Percentiles rank a stretch among this genome's conserved stretches.
Evolutionary conservation across 1,140 invertebrate genomes (phyloP).

Genomic region (Saccostrea echinata): DNA sequence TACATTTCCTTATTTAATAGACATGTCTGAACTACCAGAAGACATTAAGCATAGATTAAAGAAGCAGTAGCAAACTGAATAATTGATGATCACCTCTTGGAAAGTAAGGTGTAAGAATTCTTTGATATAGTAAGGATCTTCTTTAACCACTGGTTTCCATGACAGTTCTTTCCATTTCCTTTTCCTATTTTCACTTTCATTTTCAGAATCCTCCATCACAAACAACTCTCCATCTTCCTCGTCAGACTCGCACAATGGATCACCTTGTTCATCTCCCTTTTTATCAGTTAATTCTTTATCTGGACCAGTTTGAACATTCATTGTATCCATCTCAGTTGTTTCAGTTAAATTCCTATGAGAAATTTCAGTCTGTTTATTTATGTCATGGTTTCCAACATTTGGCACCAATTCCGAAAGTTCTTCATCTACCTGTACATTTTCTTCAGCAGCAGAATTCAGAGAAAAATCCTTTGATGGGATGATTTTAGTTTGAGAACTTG

Average conservation of each 20-base stretch:
- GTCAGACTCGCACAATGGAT: slow-evolving; percentile 50
- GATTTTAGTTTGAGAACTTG: neutral
- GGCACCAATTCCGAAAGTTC: neutral
- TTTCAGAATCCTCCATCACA: slow-evolving; percentile 67
- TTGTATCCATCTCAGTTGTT: neutral
- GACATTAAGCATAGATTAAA: too few species aligned
- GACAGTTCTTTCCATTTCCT: slow-evolving; percentile 35
- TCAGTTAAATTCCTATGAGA: neutral
- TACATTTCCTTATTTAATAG: too few species aligned
- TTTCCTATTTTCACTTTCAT: slow-evolving; percentile 47
- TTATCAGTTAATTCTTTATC: neutral
- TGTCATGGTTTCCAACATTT: neutral
- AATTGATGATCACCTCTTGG: slow-evolving; percentile 68
- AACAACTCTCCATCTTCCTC: slow-evolving; percentile 59
- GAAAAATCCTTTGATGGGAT: neutral
- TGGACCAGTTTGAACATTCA: neutral
- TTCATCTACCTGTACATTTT: neutral
- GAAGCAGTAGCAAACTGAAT: too few species aligned
- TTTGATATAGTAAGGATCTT: slow-evolving; percentile 65
- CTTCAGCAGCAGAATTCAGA: neutral
- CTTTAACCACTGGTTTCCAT: slow-evolving; percentile 69
- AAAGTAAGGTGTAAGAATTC: slow-evolving; percentile 70
- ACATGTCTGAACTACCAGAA: too few species aligned
- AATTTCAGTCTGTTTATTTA: neutral
- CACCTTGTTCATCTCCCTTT: slow-evolving; percentile 8